Conservation (phyloP, 2,888 invertebrate genomes). For the Aplocera efformata region DNA sequence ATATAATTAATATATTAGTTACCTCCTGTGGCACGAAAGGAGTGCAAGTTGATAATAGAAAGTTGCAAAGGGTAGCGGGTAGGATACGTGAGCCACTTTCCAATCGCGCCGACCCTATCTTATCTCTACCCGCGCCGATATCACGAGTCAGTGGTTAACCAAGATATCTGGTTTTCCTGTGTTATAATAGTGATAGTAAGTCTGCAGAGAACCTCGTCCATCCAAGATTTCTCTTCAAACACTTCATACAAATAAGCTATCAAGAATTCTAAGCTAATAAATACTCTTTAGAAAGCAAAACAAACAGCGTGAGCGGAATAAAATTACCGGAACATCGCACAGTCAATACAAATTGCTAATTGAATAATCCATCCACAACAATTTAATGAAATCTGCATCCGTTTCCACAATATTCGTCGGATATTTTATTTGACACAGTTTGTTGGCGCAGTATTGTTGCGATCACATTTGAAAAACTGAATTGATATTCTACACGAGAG, state of each 20-base stretch:
- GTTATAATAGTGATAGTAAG: not conserved
- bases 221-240: conserved; percentile 15
- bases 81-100: too few relatives aligned
- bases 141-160: too few relatives aligned
- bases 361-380: conserved; percentile 39
- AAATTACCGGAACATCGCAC: conserved; percentile 32
- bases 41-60: too few relatives aligned
- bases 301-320: conserved; percentile 27
- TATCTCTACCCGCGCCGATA: too few relatives aligned
- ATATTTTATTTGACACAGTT: conserved; percentile 33
- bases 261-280: conserved; percentile 6
- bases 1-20: too few relatives aligned
- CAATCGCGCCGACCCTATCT: too few relatives aligned
- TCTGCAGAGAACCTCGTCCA: not conserved
- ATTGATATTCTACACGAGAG: conserved; percentile 50
- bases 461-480: conserved; percentile 46
- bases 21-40: too few relatives aligned
- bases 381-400: conserved; percentile 39
- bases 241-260: conserved; percentile 14
- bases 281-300: conserved; percentile 21
- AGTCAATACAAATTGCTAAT: conserved; percentile 40
- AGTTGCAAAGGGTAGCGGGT: too few relatives aligned
- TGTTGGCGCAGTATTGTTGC: conserved; percentile 30
- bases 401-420: conserved; percentile 22
- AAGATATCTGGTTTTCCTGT: too few relatives aligned